phyloP scores from a whole-genome alignment of 2,888 invertebrate genomes.

The Brenthis ino region DNA sequence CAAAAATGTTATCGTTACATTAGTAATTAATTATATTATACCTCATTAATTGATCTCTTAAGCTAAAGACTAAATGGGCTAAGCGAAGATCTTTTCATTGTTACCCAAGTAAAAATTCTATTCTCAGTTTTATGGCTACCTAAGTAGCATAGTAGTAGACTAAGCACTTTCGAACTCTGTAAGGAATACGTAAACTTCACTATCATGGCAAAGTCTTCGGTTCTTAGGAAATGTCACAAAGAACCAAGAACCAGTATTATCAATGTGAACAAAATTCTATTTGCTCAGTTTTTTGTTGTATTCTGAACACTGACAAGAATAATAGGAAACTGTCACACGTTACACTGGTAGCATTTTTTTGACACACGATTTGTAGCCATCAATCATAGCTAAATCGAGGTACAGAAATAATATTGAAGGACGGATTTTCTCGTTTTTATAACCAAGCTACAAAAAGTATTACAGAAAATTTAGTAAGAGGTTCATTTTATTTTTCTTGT shows the following conservation, averaged over 20 bases:
- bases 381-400: constrained; percentile 38
- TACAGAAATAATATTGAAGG: constrained; percentile 28
- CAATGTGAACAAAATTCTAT: constrained; percentile 23
- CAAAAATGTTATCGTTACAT: neutral
- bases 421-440: constrained; percentile 1
- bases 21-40: no score
- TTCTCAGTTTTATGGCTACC: neutral
- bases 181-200: no score
- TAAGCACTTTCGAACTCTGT: no score
- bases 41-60: no score
- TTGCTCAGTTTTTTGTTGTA: constrained; percentile 19
- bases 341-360: constrained; percentile 37
- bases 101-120: neutral
- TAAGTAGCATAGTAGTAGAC: no score
- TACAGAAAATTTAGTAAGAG: no score
- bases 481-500: no score
- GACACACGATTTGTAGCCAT: constrained; percentile 41
- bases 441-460: neutral
- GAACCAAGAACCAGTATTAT: constrained; percentile 2
- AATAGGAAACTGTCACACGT: constrained; percentile 37
- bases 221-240: neutral
- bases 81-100: no score
- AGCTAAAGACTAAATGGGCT: no score
- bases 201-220: neutral
- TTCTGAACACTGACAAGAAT: constrained; percentile 31